These are phyloP conservation scores for Ctenopoma multispine DNA, from an alignment of 2,797 vertebrate genomes.

Conservation along the genomic window DNA sequence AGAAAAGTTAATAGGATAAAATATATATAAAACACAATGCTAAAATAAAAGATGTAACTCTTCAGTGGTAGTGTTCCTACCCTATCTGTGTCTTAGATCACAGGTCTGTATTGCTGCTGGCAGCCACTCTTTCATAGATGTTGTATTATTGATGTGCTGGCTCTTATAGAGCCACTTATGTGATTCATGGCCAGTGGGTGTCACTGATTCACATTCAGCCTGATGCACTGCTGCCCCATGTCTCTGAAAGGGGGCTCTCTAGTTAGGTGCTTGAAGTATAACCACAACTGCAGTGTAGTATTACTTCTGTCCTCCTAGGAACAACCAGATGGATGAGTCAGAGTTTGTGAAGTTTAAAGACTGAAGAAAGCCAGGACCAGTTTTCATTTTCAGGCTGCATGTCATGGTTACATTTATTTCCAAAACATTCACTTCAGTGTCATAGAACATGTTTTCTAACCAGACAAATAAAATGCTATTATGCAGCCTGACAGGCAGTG, in stretches of 20 bases:
- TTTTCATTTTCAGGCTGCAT: slow-evolving; percentile 8
- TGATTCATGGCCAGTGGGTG: slow-evolving; percentile 56
- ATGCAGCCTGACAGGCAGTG: slow-evolving; percentile 19
- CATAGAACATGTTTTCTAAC: slow-evolving; percentile 40
- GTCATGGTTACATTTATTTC: background rate
- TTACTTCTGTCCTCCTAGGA: slow-evolving; percentile 24
- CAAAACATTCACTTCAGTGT: background rate
- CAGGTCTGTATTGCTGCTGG: slow-evolving; percentile 33
- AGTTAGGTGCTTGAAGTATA: slow-evolving; percentile 2
- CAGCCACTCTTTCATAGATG: slow-evolving; percentile 44
- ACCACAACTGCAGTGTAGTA: slow-evolving; percentile 32
- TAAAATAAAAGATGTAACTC: slow-evolving; percentile 12
- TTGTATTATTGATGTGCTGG: slow-evolving; percentile 70
- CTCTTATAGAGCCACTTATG: slow-evolving; percentile 45
- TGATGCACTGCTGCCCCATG: slow-evolving; percentile 16
- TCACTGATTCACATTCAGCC: slow-evolving; percentile 42
- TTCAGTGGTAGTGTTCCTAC: slow-evolving; percentile 8
- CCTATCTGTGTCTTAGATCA: slow-evolving; percentile 45
- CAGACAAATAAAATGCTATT: slow-evolving; percentile 4
- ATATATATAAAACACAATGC: background rate
- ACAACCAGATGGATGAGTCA: slow-evolving; percentile 50
- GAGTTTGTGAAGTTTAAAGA: slow-evolving; percentile 15
- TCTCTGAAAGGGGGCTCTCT: slow-evolving; percentile 22
- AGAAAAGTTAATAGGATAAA: background rate
- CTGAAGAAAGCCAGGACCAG: background rate